Percentiles rank a stretch among this genome's conserved stretches.
Evolutionary conservation across 2,888 invertebrate species (phyloP).

Genomic region (Heliconius aoede): DNA sequence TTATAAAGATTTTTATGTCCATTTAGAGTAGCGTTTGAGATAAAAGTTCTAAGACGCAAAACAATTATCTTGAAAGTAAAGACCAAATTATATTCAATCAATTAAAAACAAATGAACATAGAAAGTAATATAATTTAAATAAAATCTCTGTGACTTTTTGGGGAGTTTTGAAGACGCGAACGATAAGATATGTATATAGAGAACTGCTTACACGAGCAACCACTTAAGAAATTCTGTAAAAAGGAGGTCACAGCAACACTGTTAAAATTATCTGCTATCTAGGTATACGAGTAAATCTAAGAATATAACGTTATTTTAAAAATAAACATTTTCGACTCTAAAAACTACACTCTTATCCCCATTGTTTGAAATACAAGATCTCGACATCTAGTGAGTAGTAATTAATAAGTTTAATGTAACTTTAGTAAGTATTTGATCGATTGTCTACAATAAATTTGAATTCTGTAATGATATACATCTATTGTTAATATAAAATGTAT

Average conservation of each 20-base stretch:
- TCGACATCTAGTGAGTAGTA: not conserved
- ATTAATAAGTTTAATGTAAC: too few relatives aligned
- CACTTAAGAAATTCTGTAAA: constrained; percentile 16
- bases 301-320: not conserved
- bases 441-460: too few relatives aligned
- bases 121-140: not conserved
- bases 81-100: not conserved
- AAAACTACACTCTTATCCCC: not conserved
- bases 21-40: too few relatives aligned
- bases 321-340: not conserved
- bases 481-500: too few relatives aligned
- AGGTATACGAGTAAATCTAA: not conserved
- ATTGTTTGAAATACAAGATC: not conserved
- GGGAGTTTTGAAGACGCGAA: too few relatives aligned
- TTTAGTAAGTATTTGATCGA: too few relatives aligned
- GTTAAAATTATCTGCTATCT: not conserved
- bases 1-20: too few relatives aligned
- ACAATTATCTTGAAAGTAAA: not conserved
- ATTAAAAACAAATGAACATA: not conserved
- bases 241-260: constrained; percentile 1
- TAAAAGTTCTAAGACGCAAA: too few relatives aligned
- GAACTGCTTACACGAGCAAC: not conserved
- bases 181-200: not conserved
- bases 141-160: too few relatives aligned
- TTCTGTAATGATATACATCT: too few relatives aligned